phyloP scores from a whole-genome alignment of 2,797 vertebrate species.

The Rallus crepitans region DNA sequence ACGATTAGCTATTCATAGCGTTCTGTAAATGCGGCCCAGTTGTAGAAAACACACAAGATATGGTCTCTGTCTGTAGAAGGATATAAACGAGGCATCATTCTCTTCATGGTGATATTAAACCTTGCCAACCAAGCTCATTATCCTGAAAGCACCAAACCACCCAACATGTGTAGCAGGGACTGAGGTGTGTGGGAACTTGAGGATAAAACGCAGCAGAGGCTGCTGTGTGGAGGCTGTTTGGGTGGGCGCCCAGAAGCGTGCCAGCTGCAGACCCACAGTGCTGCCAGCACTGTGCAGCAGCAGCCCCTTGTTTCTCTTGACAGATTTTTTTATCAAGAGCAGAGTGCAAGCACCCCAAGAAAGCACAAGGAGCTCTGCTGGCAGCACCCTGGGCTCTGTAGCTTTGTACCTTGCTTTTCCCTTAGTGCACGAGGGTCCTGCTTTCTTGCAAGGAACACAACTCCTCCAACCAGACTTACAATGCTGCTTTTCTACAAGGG shows the following conservation, averaged over 20 bases:
- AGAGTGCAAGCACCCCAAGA: accelerated
- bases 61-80: not conserved
- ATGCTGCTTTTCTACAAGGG: not conserved
- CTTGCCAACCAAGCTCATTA: not conserved
- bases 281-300: not conserved
- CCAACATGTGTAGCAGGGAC: accelerated
- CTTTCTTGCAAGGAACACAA: not conserved
- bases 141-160: not conserved
- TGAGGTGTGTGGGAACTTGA: accelerated
- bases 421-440: accelerated
- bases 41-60: not conserved
- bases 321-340: not conserved
- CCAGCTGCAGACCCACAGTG: not conserved
- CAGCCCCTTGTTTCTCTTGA: accelerated
- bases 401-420: not conserved
- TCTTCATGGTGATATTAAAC: not conserved
- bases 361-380: not conserved
- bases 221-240: not conserved
- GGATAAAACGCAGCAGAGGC: not conserved
- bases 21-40: not conserved
- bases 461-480: not conserved
- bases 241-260: not conserved
- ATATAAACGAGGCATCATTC: not conserved
- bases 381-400: not conserved
- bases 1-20: not conserved